Percentiles rank a stretch among this genome's conserved stretches.
These are phyloP conservation scores for Homarus americanus DNA, from an alignment of 1,140 invertebrate genomes.

Conservation along the genomic window DNA sequence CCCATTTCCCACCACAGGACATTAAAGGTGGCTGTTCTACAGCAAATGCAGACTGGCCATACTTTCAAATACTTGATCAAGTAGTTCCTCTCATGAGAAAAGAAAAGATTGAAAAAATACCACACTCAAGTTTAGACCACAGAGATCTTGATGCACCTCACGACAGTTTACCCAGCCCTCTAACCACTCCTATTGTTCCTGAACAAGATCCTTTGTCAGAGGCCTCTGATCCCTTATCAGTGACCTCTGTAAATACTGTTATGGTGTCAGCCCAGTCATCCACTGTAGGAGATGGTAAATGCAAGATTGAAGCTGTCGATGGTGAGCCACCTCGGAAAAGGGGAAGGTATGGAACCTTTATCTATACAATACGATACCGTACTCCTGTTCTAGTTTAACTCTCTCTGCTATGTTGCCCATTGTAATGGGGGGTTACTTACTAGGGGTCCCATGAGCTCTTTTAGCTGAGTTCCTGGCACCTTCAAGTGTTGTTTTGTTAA, in stretches of 20 bases:
- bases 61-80: conserved; percentile 65
- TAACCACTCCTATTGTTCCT: conserved; percentile 15
- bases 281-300: neutral
- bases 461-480: no score
- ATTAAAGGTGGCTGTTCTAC: conserved; percentile 62
- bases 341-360: conserved; percentile 19
- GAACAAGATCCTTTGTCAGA: conserved; percentile 6
- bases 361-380: no score
- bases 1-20: conserved; percentile 2
- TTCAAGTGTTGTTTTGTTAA: no score
- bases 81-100: conserved; percentile 60
- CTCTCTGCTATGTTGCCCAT: no score
- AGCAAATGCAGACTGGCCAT: conserved; percentile 53
- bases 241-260: neutral
- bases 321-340: conserved; percentile 47
- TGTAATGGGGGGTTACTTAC: no score
- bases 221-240: neutral
- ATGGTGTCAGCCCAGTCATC: neutral
- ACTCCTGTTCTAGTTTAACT: no score
- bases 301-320: conserved; percentile 29
- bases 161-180: conserved; percentile 19
- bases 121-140: neutral
- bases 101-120: conserved; percentile 48
- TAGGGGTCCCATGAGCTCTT: no score
- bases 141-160: conserved; percentile 11